Percentiles rank a stretch among this genome's conserved stretches.
Evolutionary conservation across 2,113 vertebrate species (phyloP).

Genomic region (Callionymus lyra): DNA sequence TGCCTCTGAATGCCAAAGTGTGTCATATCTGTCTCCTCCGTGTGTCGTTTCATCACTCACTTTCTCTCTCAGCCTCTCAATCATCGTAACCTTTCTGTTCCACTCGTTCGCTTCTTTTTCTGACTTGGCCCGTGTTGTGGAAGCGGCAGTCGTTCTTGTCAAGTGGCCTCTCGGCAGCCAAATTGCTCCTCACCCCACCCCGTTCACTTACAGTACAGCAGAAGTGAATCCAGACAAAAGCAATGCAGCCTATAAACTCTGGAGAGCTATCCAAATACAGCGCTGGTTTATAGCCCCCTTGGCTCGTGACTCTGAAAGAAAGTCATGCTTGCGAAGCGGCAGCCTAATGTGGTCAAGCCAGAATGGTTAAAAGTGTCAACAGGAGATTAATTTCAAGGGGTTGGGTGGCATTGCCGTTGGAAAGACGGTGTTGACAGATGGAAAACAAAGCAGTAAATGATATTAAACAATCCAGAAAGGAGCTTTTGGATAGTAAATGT

Average conservation of each 20-base stretch:
- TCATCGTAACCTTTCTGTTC: constrained; percentile 15
- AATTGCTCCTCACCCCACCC: constrained; percentile 8
- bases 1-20: neutral
- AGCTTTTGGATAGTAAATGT: constrained; percentile 3
- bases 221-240: constrained; percentile 43
- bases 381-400: constrained; percentile 23
- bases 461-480: neutral
- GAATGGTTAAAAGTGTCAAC: constrained; percentile 19
- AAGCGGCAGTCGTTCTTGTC: constrained; percentile 39
- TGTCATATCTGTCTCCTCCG: constrained; percentile 3
- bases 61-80: constrained; percentile 10
- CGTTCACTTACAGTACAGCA: constrained; percentile 24
- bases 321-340: constrained; percentile 29
- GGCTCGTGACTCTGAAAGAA: constrained; percentile 29
- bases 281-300: constrained; percentile 25
- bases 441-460: constrained; percentile 15
- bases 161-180: constrained; percentile 26
- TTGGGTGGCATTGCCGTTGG: constrained; percentile 13
- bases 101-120: constrained; percentile 9
- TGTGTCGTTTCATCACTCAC: constrained; percentile 9
- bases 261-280: constrained; percentile 39
- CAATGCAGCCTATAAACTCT: constrained; percentile 29
- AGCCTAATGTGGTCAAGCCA: constrained; percentile 29
- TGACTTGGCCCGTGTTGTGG: constrained; percentile 12
- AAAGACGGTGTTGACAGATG: neutral